phyloP scores from a whole-genome alignment of 2,888 invertebrate species.

The Synanthedon tipuliformis region DNA sequence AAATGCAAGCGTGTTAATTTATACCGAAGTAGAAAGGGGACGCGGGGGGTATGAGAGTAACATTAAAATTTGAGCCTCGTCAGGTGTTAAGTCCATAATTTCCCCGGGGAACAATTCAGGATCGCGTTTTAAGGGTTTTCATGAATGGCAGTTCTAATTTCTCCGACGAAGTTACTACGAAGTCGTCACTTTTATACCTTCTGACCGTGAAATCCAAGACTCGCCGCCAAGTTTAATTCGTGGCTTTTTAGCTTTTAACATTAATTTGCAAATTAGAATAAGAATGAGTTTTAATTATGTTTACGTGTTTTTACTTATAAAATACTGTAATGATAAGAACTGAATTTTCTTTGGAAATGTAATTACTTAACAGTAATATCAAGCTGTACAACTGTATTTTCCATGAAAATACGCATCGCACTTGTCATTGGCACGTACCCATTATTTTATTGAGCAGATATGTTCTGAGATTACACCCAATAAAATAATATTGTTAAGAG shows the following conservation, averaged over 20 bases:
- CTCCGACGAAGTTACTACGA: constrained; percentile 10
- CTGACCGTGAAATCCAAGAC: constrained; percentile 29
- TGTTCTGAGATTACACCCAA: too few relatives aligned
- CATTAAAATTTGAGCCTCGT: constrained; percentile 68
- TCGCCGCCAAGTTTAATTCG: not conserved
- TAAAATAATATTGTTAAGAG: too few relatives aligned
- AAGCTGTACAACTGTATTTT: too few relatives aligned
- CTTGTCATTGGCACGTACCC: too few relatives aligned
- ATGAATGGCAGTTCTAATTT: constrained; percentile 60
- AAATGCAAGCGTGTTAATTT: constrained; percentile 45
- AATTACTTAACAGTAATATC: too few relatives aligned
- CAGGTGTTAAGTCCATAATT: constrained; percentile 70
- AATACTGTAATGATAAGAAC: too few relatives aligned
- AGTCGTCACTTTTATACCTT: constrained; percentile 18
- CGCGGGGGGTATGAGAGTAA: constrained; percentile 26
- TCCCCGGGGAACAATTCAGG: constrained; percentile 61
- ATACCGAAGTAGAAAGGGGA: constrained; percentile 43
- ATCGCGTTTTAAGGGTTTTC: constrained; percentile 64
- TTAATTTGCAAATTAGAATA: not conserved
- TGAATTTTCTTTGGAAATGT: too few relatives aligned
- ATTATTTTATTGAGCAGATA: too few relatives aligned
- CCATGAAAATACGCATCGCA: too few relatives aligned
- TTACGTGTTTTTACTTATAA: not conserved
- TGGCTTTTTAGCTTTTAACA: not conserved
- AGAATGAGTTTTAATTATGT: not conserved